phyloP scores from a whole-genome alignment of 2,888 invertebrate species.

The Perdita meconis region DNA sequence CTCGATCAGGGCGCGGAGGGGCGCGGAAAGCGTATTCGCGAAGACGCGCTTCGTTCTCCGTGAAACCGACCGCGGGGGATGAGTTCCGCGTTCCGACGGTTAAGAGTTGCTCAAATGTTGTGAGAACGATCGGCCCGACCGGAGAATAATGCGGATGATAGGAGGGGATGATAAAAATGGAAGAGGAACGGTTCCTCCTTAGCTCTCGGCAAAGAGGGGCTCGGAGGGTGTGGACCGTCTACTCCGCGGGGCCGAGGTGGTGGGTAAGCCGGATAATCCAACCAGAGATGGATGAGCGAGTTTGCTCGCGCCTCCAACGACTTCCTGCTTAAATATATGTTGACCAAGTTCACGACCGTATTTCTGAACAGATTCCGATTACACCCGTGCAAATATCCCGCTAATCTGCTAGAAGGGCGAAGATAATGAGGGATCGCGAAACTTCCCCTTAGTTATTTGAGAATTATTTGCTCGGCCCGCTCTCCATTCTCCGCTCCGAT shows the following conservation, averaged over 20 bases:
- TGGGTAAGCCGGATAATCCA: constrained; percentile 68
- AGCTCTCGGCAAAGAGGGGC: constrained; percentile 1
- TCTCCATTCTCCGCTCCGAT: no score
- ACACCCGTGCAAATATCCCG: background rate
- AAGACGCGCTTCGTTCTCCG: constrained; percentile 12
- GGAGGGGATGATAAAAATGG: constrained; percentile 38
- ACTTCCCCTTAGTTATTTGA: no score
- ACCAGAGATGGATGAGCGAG: constrained; percentile 59
- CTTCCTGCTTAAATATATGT: constrained; percentile 13
- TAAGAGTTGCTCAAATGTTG: constrained; percentile 29
- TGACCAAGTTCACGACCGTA: constrained; percentile 14
- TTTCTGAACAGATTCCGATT: background rate
- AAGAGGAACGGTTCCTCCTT: constrained; percentile 37
- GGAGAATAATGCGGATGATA: constrained; percentile 23
- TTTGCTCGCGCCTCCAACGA: constrained; percentile 25
- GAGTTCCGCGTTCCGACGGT: constrained; percentile 12
- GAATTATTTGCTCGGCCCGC: no score
- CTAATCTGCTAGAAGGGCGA: no score
- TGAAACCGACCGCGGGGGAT: constrained; percentile 4
- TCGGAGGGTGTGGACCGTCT: constrained; percentile 5
- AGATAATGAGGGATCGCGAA: no score
- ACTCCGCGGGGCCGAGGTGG: constrained; percentile 18
- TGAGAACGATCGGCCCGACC: constrained; percentile 1
- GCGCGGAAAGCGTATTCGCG: background rate
- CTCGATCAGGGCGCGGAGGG: background rate